These are phyloP conservation scores for Ictalurus furcatus DNA, from an alignment of 2,113 vertebrate genomes.

Conservation along the genomic window DNA sequence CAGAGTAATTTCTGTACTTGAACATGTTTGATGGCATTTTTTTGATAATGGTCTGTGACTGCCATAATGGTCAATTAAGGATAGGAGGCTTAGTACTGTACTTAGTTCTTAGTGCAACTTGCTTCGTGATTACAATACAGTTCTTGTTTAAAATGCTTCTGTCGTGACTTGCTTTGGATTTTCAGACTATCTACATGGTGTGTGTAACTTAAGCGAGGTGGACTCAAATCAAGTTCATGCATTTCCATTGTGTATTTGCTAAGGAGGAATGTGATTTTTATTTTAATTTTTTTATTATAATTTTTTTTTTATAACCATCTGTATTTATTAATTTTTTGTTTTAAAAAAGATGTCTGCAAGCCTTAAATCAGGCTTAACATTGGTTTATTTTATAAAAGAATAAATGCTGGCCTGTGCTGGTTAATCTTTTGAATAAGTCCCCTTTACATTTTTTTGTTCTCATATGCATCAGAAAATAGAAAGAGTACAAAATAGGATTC, in stretches of 20 bases:
- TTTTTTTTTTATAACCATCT: not conserved
- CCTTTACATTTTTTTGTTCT: not conserved
- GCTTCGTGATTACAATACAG: not conserved
- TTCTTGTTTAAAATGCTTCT: constrained; percentile 25
- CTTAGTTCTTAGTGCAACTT: not conserved
- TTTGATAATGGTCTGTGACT: not conserved
- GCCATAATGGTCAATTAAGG: not conserved
- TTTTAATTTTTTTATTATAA: not conserved
- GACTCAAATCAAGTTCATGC: not conserved
- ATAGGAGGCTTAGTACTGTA: constrained; percentile 3
- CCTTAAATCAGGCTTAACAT: not conserved
- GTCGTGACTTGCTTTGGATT: not conserved
- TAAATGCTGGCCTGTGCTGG: not conserved
- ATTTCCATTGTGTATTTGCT: constrained; percentile 7
- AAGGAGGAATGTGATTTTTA: constrained; percentile 1
- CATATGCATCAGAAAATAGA: not conserved
- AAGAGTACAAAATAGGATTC: not conserved
- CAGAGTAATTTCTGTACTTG: not conserved
- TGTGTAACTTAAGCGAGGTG: not conserved
- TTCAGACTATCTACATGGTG: not conserved
- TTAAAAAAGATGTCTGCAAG: not conserved
- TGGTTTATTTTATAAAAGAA: constrained; percentile 13
- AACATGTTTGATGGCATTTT: not conserved
- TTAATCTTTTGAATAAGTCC: not conserved
- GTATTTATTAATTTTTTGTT: constrained; percentile 22